Base-by-base conservation (phyloP, 64 coral and sea anemone genomes). In the Trachythela sp. region DNA sequence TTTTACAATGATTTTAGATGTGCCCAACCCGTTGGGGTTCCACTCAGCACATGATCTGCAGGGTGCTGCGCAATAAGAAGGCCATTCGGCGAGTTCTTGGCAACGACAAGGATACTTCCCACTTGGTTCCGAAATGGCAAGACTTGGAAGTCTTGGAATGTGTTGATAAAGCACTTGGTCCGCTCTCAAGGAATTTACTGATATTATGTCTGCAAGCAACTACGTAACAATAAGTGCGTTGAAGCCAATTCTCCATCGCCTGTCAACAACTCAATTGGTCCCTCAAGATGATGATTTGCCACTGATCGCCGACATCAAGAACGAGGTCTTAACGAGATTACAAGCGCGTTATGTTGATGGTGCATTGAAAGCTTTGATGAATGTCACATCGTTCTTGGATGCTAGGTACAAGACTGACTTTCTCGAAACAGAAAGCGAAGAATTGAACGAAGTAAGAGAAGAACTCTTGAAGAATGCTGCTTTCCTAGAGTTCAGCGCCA, bases 81-180 rank as follows among this genome's bases (percentile, higher is more conserved):
- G 64, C 64, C 64, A 70, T 70, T 70, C 64, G 24, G 18, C 64
- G 64, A 70, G 64, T 70, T 32, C 64, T 70, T 70, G 64, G 64
- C 64, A 70, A 70, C 64, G 64, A 70, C 64, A 70, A 70, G 30
- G 64, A 70, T 22, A 70, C 64, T 7, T 70, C 64, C 8, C 64
- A 70, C 30, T 70, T 70, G 64, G 64, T 70, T 32, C 64, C 64
- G 64, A 70, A 70, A 70, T 70, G 64, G 64, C 64, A 32, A 70
- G 64, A 70, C 30, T 70, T 70, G 64, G 64, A 70, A 8, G 64
- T 70, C 24, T 70, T 70, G 64, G 30, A 70, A 70, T 32, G 30
- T 70, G 64, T 22, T 70, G 24, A 70, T 70, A 32, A 70, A 8
- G 18, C 64, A 70, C 48, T 49, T 15, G 15, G 48, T 49, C 48